Percentiles rank a stretch among this genome's conserved stretches.
Evolutionary conservation across 2,888 invertebrate species (phyloP).

Genomic region (Petrolisthes manimaculis): DNA sequence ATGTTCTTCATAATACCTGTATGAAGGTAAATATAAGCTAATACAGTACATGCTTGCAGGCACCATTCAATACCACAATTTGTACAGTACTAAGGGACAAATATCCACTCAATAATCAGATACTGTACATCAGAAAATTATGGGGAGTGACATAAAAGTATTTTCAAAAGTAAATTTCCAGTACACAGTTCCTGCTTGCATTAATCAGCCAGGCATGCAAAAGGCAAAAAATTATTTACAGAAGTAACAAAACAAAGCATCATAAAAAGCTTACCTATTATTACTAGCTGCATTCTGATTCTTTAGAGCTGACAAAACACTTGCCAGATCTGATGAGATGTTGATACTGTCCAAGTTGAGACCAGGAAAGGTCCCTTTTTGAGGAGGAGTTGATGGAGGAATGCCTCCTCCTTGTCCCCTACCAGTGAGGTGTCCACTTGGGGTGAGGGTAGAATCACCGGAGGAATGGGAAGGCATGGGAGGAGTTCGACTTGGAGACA

Average conservation of each 20-base stretch:
- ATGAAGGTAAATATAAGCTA: too few relatives aligned
- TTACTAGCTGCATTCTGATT: slow-evolving; percentile 54
- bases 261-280: slow-evolving; percentile 55
- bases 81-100: too few relatives aligned
- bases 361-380: slow-evolving; percentile 39
- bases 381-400: slow-evolving; percentile 9
- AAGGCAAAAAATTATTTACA: neutral
- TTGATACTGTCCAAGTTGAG: slow-evolving; percentile 60
- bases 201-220: neutral
- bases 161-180: too few relatives aligned
- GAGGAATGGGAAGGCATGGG: slow-evolving; percentile 26
- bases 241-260: slow-evolving; percentile 7
- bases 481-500: slow-evolving; percentile 53
- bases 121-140: too few relatives aligned
- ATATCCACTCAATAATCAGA: too few relatives aligned
- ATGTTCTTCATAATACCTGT: too few relatives aligned
- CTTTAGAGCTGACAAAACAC: slow-evolving; percentile 62
- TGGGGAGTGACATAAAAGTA: too few relatives aligned
- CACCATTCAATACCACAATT: too few relatives aligned
- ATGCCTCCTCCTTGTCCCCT: neutral
- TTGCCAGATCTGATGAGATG: slow-evolving; percentile 57
- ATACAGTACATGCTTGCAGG: too few relatives aligned
- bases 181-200: neutral
- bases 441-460: slow-evolving; percentile 1
- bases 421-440: neutral